These are phyloP conservation scores for Reticulitermes speratus DNA, from an alignment of 1,140 invertebrate species.

Conservation along the genomic window DNA sequence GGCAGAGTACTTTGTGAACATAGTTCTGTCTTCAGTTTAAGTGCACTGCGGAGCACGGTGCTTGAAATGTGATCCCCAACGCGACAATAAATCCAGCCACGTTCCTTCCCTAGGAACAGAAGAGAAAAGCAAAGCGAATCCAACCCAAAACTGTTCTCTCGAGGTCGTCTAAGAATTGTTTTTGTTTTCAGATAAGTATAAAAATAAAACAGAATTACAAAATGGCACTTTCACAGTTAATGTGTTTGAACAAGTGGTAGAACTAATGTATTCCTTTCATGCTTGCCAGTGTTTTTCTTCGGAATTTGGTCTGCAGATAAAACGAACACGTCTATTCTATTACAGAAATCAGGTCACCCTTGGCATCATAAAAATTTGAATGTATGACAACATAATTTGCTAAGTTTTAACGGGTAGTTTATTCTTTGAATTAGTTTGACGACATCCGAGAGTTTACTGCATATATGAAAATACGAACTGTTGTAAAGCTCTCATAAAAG, in stretches of 20 bases:
- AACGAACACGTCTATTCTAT: neutral
- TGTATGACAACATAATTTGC: neutral
- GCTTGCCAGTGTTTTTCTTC: neutral
- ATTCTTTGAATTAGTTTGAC: no score
- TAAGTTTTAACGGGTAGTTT: no score
- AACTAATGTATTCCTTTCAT: neutral
- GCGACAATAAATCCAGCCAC: slow-evolving; percentile 8
- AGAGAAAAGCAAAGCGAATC: neutral
- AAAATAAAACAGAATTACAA: neutral
- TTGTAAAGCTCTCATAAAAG: no score
- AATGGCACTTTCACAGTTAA: neutral
- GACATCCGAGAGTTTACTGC: no score
- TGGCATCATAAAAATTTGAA: neutral
- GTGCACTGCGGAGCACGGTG: neutral
- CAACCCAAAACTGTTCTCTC: neutral
- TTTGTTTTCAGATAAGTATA: neutral
- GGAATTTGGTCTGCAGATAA: neutral
- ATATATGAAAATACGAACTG: no score
- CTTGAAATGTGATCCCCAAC: slow-evolving; percentile 9
- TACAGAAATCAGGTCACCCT: neutral
- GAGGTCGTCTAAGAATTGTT: neutral
- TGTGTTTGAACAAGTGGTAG: neutral
- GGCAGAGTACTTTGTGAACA: neutral
- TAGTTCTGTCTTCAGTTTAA: neutral
- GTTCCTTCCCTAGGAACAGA: neutral